A percentile compares a stretch with the other conserved stretches of the same genome.
These are phyloP conservation scores for Polyodon spathula DNA, from an alignment of 2,113 vertebrate species.

Conservation along the genomic window DNA sequence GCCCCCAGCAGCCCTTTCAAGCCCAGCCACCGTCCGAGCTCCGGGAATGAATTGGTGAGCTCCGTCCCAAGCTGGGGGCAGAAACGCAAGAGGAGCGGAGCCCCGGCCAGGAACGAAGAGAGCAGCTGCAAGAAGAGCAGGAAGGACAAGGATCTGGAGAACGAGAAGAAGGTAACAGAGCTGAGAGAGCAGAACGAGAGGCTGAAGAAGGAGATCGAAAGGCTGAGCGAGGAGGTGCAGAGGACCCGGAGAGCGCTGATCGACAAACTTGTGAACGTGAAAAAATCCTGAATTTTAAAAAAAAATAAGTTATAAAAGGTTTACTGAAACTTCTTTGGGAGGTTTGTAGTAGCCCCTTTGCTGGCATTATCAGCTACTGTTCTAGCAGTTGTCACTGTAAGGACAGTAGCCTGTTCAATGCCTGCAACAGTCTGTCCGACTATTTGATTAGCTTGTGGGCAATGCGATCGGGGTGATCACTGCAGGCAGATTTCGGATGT, in stretches of 20 bases:
- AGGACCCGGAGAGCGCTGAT: constrained; percentile 74
- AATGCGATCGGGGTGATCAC: no score
- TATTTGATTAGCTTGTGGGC: no score
- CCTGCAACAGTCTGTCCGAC: no score
- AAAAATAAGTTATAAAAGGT: no score
- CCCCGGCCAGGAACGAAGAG: constrained; percentile 24
- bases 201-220: constrained; percentile 72
- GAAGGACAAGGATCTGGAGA: constrained; percentile 72
- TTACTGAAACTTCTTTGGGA: no score
- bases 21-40: constrained; percentile 10
- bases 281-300: constrained; percentile 39
- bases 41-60: neutral
- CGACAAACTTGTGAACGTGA: constrained; percentile 74
- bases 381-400: no score
- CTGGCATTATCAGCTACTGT: no score
- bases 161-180: constrained; percentile 71
- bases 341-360: no score
- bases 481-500: no score
- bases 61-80: constrained; percentile 40
- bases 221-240: constrained; percentile 74
- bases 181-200: constrained; percentile 75
- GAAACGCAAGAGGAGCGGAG: constrained; percentile 48
- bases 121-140: constrained; percentile 63
- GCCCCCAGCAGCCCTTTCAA: neutral
- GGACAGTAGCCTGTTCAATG: no score